Evolutionary conservation across 2,113 vertebrate species (phyloP), one percentile per base, ranked within the genome.

Genomic region (Gallinago undulata): DNA sequence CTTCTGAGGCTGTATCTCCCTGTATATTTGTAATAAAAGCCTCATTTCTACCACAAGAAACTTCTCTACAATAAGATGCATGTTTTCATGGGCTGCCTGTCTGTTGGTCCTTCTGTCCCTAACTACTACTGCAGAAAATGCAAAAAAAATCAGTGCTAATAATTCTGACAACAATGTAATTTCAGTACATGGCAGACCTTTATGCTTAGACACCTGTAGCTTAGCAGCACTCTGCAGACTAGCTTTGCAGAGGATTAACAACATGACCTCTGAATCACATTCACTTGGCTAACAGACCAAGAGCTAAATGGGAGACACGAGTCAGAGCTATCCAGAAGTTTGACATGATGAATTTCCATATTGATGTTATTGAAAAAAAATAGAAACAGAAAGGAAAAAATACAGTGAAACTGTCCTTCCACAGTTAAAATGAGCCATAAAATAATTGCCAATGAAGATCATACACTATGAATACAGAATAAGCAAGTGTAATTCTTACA

Each of bases 401-500:
- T 50, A 57, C 13, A 62, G 15, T n/a, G 45, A 48, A 35, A 53
- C 35, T 76, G 22, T 43, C 62, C 25, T 82, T 75, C 75, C 66
- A 43, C n/a, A 62, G 45, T 62, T 80, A 94, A 87, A 95, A 75
- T 35, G 39, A 96, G 43, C 50, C 50, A 94, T 87, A 70, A 94
- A 85, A 66, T 73, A 85, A 73, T 47, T 45, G 56, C 64, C 89
- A 91, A 91, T 80, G 59, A 77, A 92, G 64, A 53, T 94, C 53
- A 57, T 5, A 8, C 76, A 25, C 62, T 87, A 85, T 83, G 94
- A 96, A 93, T 96, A 76, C 37, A 70, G 55, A 93, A 96, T 91
- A 83, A 94, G 48, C 24, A 84, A 79, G 35, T 37, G 39, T 79
- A 91, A 84, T 78, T 94, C 84, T 90, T 85, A 39, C 4, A 33